Percentiles rank a stretch among this genome's conserved stretches.
Conservation (phyloP, 2,888 invertebrate species). For the Agrochola macilenta region DNA sequence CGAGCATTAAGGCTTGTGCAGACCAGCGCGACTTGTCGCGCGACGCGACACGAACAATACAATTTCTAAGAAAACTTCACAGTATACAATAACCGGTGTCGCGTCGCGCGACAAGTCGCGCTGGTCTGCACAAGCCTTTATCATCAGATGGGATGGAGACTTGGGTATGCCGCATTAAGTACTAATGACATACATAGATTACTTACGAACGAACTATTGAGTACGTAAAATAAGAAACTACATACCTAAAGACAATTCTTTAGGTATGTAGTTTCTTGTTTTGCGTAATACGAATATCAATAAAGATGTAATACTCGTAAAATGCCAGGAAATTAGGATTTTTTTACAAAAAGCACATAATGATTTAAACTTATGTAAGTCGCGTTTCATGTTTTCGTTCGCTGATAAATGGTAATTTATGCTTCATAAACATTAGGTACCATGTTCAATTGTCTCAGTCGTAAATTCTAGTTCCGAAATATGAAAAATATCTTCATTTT, state of each 20-base stretch:
- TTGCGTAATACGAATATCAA: constrained; percentile 1
- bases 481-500: constrained; percentile 13
- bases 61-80: too few relatives aligned
- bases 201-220: too few relatives aligned
- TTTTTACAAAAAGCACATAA: constrained; percentile 17
- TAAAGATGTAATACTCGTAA: not conserved
- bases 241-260: too few relatives aligned
- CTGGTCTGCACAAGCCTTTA: too few relatives aligned
- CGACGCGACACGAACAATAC: too few relatives aligned
- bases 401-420: constrained; percentile 34
- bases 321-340: not conserved
- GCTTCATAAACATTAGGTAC: constrained; percentile 8
- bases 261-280: not conserved
- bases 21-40: too few relatives aligned
- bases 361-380: constrained; percentile 14
- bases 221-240: too few relatives aligned
- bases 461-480: constrained; percentile 4
- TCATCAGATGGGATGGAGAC: not conserved
- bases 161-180: constrained; percentile 1
- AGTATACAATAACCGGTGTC: too few relatives aligned
- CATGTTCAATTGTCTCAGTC: constrained; percentile 7
- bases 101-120: too few relatives aligned
- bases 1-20: too few relatives aligned
- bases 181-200: not conserved
- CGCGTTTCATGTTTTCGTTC: constrained; percentile 13